phyloP scores from a whole-genome alignment of 2,888 invertebrate genomes.

The Pollenia angustigena region DNA sequence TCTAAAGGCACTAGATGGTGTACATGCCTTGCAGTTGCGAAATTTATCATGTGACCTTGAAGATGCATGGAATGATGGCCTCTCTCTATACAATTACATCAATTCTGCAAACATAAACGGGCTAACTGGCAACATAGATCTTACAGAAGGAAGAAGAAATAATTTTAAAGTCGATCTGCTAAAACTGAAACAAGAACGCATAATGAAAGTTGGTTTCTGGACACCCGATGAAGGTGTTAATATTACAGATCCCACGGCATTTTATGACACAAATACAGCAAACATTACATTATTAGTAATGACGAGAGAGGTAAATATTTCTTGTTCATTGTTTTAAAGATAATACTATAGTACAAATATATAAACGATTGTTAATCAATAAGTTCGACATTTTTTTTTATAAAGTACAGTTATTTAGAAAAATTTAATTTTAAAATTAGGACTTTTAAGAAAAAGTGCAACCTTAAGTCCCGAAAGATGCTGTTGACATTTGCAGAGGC shows the following conservation, averaged over 20 bases:
- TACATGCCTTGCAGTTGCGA: slow-evolving; percentile 88
- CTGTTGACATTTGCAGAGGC: too few relatives aligned
- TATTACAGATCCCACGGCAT: slow-evolving; percentile 93
- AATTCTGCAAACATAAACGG: slow-evolving; percentile 91
- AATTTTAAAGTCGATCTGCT: slow-evolving; percentile 94
- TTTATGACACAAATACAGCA: slow-evolving; percentile 91
- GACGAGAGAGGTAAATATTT: slow-evolving; percentile 90
- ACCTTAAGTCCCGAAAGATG: too few relatives aligned
- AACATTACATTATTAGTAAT: slow-evolving; percentile 96
- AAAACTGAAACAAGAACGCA: slow-evolving; percentile 91
- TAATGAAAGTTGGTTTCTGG: slow-evolving; percentile 94
- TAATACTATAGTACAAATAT: too few relatives aligned
- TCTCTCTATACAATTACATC: slow-evolving; percentile 90
- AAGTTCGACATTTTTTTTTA: too few relatives aligned
- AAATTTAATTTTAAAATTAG: too few relatives aligned
- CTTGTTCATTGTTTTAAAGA: too few relatives aligned
- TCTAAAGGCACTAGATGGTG: slow-evolving; percentile 89
- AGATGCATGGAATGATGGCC: slow-evolving; percentile 91
- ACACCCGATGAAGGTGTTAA: slow-evolving; percentile 90
- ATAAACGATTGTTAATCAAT: too few relatives aligned
- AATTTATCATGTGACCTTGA: slow-evolving; percentile 94
- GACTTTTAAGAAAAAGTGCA: too few relatives aligned
- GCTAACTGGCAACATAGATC: slow-evolving; percentile 93
- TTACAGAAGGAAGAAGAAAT: slow-evolving; percentile 92
- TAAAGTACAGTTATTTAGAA: too few relatives aligned